Conservation (phyloP, 2,113 vertebrate species). For the Microtus pennsylvanicus region DNA sequence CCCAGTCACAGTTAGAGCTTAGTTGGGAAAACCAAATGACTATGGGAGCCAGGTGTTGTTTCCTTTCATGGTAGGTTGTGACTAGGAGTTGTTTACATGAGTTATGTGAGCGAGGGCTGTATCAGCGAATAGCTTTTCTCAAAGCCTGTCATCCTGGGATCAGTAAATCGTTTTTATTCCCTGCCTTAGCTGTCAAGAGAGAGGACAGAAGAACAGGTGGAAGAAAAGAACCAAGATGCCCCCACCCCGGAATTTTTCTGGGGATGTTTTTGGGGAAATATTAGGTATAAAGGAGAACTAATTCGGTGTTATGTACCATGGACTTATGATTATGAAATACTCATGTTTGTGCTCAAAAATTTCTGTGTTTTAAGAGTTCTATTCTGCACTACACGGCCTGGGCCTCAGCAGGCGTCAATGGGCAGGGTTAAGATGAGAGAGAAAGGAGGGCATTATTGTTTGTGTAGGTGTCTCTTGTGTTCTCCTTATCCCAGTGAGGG, state of each 20-base stretch:
- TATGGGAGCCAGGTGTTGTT: slow-evolving; percentile 4
- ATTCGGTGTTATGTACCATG: background rate
- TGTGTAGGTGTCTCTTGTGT: background rate
- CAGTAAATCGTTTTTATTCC: slow-evolving; percentile 51
- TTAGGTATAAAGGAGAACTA: slow-evolving; percentile 4
- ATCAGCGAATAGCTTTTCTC: slow-evolving; percentile 36
- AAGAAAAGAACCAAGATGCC: background rate
- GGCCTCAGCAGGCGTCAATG: background rate
- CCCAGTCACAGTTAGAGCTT: slow-evolving; percentile 26
- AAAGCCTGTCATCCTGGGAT: background rate
- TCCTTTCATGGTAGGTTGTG: slow-evolving; percentile 33
- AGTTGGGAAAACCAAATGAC: slow-evolving; percentile 4
- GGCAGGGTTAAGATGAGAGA: background rate
- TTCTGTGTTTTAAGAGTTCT: slow-evolving; percentile 19
- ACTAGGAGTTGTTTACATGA: background rate
- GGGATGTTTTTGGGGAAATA: background rate
- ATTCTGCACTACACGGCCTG: background rate
- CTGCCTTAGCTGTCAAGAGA: background rate
- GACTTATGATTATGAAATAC: background rate
- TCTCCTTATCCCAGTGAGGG: background rate
- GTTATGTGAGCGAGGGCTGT: background rate
- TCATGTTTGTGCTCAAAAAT: background rate
- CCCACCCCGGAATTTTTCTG: no score
- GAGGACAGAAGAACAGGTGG: background rate
- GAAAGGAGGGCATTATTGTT: background rate